Base-by-base conservation (phyloP, 1,140 invertebrate species). In the Drosophila rufa region DNA sequence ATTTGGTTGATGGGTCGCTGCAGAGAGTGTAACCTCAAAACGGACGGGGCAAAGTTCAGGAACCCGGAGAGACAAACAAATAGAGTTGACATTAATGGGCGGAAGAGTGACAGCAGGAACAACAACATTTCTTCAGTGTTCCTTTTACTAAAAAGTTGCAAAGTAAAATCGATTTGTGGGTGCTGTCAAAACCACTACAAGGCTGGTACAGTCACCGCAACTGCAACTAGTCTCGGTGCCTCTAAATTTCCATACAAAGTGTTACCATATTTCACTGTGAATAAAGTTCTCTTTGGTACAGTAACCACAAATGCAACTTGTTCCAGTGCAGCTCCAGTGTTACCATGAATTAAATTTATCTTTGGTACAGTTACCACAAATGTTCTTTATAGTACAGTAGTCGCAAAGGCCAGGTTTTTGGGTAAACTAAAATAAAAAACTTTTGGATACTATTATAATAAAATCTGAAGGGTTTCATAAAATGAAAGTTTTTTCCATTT, bases 31-130 rank as follows among this genome's bases (percentile, higher is more conserved):
- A 55, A 75, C 55, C 55, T 43, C 55, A 51, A 60, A 60, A 46
- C n/a, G 22, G 7, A 40, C n/a, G 33, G 69, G 42, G 17, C 51
- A 75, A 75, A 57, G 73, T 75, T 75, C 71, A 68, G 27, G 27
- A 62, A 56, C 48, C 57, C 46, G 40, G 14, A n/a, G 12, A 42
- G 27, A 38, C 43, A 46, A 40, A 33, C 38, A n/a, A 45, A 56
- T 40, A 33, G 33, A 55, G 70, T 75, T 75, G 47, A 45, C 48
- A 71, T 53, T 61, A 73, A 36, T 70, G 36, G 45, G 57, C 11
- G 33, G 9, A 3, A 27, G 19, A 27, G 36, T 42, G 43, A 66
- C 66, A 42, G 46, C 27, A 19, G 19, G 14, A 30, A 64, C 5
- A 47, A 64, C n/a, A 30, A n/a, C 27, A 15, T 27, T 62, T 62